Percentiles rank a stretch among this genome's conserved stretches.
Conservation (phyloP, 2,888 invertebrate genomes). For the Ormyrus labotus region DNA sequence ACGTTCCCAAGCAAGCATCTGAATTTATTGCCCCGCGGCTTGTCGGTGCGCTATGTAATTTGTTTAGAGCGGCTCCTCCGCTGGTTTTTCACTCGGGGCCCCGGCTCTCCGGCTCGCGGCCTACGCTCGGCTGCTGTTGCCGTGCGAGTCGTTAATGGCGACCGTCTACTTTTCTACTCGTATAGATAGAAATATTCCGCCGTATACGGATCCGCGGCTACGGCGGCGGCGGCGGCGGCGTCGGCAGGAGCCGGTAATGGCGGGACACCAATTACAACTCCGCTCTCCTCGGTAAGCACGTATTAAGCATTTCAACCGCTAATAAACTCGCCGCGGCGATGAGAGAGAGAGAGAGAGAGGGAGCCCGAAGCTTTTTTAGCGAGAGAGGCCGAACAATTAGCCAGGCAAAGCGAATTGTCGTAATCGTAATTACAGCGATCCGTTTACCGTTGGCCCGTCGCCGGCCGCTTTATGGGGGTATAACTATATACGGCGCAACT, state of each 20-base stretch:
- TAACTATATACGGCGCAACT: constrained; percentile 55
- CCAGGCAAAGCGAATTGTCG: constrained; percentile 57
- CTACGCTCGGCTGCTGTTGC: constrained; percentile 2
- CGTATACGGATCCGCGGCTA: constrained; percentile 37
- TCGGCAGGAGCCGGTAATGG: constrained; percentile 31
- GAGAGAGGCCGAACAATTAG: constrained; percentile 54
- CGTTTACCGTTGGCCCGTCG: constrained; percentile 40
- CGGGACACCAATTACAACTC: constrained; percentile 52
- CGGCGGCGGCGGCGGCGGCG: constrained; percentile 3
- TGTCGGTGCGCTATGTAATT: constrained; percentile 47
- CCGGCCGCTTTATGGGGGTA: constrained; percentile 51
- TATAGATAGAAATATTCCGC: constrained; percentile 46
- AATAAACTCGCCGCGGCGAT: constrained; percentile 49
- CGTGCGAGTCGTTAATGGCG: constrained; percentile 48
- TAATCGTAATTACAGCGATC: constrained; percentile 57
- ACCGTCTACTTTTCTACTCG: constrained; percentile 52
- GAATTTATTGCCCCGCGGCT: constrained; percentile 31
- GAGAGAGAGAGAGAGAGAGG: constrained; percentile 31
- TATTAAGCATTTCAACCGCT: constrained; percentile 56
- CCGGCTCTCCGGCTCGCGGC: neutral
- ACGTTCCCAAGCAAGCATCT: constrained; percentile 51
- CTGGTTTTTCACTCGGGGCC: constrained; percentile 18
- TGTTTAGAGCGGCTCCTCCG: constrained; percentile 28
- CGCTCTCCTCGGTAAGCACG: constrained; percentile 41
- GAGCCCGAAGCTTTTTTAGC: constrained; percentile 30